Evolutionary conservation across 2,113 vertebrate species (phyloP).

Genomic region (Holacanthus passer): DNA sequence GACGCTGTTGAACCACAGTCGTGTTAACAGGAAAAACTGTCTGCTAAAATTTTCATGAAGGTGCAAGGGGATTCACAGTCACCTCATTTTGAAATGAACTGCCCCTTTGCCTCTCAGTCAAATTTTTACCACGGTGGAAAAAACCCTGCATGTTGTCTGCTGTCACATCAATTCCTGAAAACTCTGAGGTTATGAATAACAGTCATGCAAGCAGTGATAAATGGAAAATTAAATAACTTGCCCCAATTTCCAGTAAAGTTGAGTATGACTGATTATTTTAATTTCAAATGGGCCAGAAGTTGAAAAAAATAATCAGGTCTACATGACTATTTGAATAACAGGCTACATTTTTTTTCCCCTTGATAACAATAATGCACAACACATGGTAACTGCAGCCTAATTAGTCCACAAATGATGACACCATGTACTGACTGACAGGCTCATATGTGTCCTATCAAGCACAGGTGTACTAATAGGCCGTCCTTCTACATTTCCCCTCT

Average conservation of each 20-base stretch:
- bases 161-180: conserved; percentile 30
- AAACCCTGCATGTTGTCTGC: background rate
- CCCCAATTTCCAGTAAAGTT: background rate
- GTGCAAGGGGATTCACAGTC: conserved; percentile 62
- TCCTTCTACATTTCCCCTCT: too few species aligned
- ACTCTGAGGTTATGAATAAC: background rate
- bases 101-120: background rate
- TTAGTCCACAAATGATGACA: conserved; percentile 1
- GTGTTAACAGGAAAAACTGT: conserved; percentile 22
- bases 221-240: background rate
- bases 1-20: too few species aligned
- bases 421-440: background rate
- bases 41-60: background rate
- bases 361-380: background rate
- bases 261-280: background rate
- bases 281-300: background rate
- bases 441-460: background rate
- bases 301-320: too few species aligned
- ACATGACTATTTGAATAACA: background rate
- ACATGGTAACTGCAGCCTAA: conserved; percentile 4
- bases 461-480: conserved; percentile 19
- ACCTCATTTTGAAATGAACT: conserved; percentile 12
- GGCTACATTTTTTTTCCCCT: too few species aligned
- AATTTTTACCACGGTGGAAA: conserved; percentile 27
- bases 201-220: too few species aligned